These are phyloP conservation scores for Ophion ellenae DNA, from an alignment of 2,888 invertebrate genomes.

Conservation along the genomic window DNA sequence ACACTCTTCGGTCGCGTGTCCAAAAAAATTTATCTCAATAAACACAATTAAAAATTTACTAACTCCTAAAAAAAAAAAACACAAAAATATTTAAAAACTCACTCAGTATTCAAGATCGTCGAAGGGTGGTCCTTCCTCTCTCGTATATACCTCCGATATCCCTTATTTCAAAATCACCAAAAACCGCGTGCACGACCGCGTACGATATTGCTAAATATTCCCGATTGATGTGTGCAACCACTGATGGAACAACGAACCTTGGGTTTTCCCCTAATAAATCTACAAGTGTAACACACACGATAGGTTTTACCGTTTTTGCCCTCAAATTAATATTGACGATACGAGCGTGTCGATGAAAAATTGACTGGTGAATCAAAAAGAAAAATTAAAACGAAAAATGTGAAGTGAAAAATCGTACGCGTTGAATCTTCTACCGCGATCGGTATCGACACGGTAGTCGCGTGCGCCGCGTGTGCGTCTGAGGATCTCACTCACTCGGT, in stretches of 20 bases:
- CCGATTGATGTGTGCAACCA: conserved; percentile 29
- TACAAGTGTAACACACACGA: background rate
- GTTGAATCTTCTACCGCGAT: conserved; percentile 51
- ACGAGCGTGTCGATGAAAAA: background rate
- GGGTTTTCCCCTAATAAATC: background rate
- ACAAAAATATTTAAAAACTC: conserved; percentile 40
- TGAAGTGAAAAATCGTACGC: conserved; percentile 15
- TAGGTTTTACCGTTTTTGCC: background rate
- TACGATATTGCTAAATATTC: conserved; percentile 29
- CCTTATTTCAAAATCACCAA: conserved; percentile 34
- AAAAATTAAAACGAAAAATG: background rate
- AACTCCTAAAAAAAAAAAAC: conserved; percentile 10
- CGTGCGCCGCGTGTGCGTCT: conserved; percentile 63
- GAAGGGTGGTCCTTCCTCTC: conserved; percentile 6
- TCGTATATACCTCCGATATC: conserved; percentile 13
- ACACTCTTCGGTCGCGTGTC: background rate
- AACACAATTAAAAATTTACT: background rate
- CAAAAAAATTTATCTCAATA: background rate
- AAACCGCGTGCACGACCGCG: conserved; percentile 21
- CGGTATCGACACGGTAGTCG: conserved; percentile 56
- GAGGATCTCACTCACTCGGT: conserved; percentile 61
- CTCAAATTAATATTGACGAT: conserved; percentile 11
- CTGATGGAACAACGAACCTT: background rate
- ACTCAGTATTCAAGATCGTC: conserved; percentile 41
- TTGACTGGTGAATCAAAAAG: background rate